phyloP scores from a whole-genome alignment of 2,113 vertebrate species.

The Anguilla rostrata region DNA sequence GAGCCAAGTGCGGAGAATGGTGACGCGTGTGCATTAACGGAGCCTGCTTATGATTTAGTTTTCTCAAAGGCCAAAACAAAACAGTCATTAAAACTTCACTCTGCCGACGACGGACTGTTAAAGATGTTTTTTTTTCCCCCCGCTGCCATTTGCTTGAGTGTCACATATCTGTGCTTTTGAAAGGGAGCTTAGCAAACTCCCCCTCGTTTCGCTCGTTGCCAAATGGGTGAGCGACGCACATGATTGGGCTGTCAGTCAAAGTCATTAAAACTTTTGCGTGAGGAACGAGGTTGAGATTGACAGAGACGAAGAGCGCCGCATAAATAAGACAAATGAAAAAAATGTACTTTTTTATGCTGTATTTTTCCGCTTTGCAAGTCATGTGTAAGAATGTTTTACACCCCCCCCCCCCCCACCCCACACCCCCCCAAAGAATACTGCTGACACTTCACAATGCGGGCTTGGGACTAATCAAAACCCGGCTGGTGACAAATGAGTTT shows the following conservation, averaged over 20 bases:
- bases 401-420: too few species aligned
- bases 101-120: conserved; percentile 17
- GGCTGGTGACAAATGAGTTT: not conserved
- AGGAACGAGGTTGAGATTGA: not conserved
- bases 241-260: conserved; percentile 39
- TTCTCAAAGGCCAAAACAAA: conserved; percentile 1
- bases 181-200: conserved; percentile 28
- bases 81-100: conserved; percentile 5
- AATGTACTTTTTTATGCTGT: not conserved
- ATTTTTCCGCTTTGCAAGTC: not conserved
- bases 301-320: not conserved
- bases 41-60: not conserved
- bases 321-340: not conserved
- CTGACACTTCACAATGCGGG: not conserved
- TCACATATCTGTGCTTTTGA: conserved; percentile 37
- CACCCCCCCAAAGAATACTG: not conserved
- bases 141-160: conserved; percentile 13
- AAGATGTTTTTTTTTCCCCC: conserved; percentile 1
- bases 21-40: not conserved
- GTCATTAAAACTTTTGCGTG: conserved; percentile 1
- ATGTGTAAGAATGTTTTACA: not conserved
- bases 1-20: not conserved
- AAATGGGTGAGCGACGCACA: conserved; percentile 35
- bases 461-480: not conserved
- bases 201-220: not conserved